A percentile compares a stretch with the other conserved stretches of the same genome.
Conservation (phyloP, 2,797 vertebrate genomes). For the Poeciliopsis turneri region DNA sequence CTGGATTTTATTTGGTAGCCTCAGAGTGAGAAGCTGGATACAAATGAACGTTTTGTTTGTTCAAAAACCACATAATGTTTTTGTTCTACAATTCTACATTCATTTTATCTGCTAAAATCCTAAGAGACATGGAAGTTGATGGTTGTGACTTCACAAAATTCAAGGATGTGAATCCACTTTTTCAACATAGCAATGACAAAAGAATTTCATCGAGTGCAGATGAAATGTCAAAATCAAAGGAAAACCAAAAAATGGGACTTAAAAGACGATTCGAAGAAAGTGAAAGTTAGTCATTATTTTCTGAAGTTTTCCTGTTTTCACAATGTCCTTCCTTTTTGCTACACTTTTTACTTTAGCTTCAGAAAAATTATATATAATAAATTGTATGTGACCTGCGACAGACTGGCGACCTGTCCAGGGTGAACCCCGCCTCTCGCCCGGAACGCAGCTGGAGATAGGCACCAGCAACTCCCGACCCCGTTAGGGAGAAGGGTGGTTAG, state of each 20-base stretch:
- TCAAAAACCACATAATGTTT: neutral
- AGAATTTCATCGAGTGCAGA: neutral
- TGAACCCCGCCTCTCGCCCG: no score
- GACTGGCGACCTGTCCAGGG: no score
- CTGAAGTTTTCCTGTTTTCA: neutral
- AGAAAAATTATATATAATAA: neutral
- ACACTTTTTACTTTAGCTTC: neutral
- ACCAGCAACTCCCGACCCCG: no score
- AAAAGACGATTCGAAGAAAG: neutral
- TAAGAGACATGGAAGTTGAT: neutral
- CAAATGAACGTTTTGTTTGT: neutral
- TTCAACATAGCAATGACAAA: neutral
- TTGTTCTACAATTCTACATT: neutral
- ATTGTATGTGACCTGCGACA: neutral
- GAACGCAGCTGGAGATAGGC: no score
- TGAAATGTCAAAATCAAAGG: neutral
- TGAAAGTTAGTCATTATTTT: neutral
- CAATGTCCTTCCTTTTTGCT: neutral
- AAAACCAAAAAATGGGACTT: neutral
- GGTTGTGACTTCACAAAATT: neutral
- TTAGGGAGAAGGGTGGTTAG: no score
- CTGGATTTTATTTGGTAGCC: neutral
- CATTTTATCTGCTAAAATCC: neutral
- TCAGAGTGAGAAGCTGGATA: neutral
- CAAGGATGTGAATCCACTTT: neutral